Evolutionary conservation across 2,113 vertebrate species (phyloP), one percentile per base, ranked within the genome.

Genomic region (Triplophysa siluroides): DNA sequence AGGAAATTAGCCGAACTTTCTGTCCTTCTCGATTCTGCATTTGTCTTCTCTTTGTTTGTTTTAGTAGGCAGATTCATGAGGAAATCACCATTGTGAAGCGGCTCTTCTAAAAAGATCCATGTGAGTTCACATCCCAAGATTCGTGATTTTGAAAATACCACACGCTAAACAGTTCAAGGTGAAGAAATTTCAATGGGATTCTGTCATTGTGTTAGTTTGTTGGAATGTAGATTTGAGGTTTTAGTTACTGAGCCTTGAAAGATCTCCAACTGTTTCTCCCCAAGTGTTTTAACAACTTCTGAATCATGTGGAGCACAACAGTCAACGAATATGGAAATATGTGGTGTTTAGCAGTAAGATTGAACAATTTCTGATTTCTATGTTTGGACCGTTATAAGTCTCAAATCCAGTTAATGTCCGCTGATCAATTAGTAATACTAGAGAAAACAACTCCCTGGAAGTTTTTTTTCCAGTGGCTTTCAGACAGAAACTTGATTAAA

Each of bases 401-500:
- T 83, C 70, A 69, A 68, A 70, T 80, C 62, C 29, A 43, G 23
- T 75, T 79, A 79, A 67, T 67, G 33, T 65, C 56, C 76, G 33
- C 38, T 67, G 69, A 84, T 83, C 81, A 54, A 62, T 67, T 78
- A 64, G 41, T 19, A 63, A 70, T 58, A 65, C n/a, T 38, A 67
- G 65, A 26, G 14, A 83, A 77, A 81, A 73, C 80, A 63, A 80
- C 69, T 83, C 65, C 13, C 47, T 14, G 50, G 43, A 60, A 69
- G 45, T 43, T 45, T 71, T 75, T 69, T 38, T 38, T 38, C 74
- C 75, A 81, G 33, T 71, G 24, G 58, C 16, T 1, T 67, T 69
- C 11, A 21, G n/a, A 68, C 77, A 78, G 73, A 80, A 62, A 73
- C 50, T 83, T 83, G 74, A 80, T 83, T 70, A 74, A 85, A 80